Evolutionary conservation across 2,113 vertebrate species (phyloP).

Genomic region (Tachycineta bicolor): DNA sequence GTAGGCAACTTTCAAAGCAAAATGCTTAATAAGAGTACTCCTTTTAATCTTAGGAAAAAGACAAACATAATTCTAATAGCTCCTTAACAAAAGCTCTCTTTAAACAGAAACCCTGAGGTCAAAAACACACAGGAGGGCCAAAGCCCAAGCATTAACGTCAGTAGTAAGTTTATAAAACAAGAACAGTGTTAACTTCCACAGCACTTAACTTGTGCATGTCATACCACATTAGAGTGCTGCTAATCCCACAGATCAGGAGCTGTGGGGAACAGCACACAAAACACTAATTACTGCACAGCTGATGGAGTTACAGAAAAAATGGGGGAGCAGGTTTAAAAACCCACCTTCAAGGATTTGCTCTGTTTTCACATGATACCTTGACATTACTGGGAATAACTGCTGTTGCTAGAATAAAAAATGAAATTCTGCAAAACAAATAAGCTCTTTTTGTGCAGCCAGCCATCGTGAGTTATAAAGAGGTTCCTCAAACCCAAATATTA

Average conservation of each 20-base stretch:
- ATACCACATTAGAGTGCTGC: constrained; percentile 50
- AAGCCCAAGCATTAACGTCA: constrained; percentile 43
- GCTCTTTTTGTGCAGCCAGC: not conserved
- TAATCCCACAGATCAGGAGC: constrained; percentile 43
- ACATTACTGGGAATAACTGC: not conserved
- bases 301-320: not conserved
- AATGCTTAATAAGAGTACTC: constrained; percentile 46
- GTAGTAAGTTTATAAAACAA: constrained; percentile 66
- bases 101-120: constrained; percentile 63
- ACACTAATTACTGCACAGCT: constrained; percentile 22
- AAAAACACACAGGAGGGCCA: constrained; percentile 47
- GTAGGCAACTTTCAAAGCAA: constrained; percentile 44
- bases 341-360: not conserved
- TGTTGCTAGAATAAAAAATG: not conserved
- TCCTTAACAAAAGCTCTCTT: constrained; percentile 64
- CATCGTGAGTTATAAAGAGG: not conserved
- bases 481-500: not conserved
- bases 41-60: constrained; percentile 61
- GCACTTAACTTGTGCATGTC: constrained; percentile 50
- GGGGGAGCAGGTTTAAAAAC: not conserved
- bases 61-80: constrained; percentile 67
- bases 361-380: not conserved
- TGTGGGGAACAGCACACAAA: constrained; percentile 40
- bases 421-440: not conserved
- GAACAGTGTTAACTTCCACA: constrained; percentile 58